A percentile compares a stretch with the other conserved stretches of the same genome.
Conservation (phyloP, 2,797 vertebrate species). For the Poecilia picta region DNA sequence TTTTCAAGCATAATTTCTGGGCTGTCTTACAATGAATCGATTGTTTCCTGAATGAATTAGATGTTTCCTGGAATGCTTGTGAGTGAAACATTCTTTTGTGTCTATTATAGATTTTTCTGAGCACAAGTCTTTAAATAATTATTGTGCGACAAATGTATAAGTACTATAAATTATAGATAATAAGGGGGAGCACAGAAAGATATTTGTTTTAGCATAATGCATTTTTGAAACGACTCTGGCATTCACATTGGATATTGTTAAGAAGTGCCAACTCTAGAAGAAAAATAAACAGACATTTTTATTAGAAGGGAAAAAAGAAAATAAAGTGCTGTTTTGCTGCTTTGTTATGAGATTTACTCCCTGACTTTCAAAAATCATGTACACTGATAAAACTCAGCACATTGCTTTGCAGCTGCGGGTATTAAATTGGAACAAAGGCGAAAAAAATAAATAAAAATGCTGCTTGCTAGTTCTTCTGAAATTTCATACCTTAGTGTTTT, state of each 20-base stretch:
- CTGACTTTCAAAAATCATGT: constrained; percentile 25
- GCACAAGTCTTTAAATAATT: neutral
- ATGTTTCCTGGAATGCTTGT: neutral
- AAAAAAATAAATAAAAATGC: neutral
- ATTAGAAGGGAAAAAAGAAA: constrained; percentile 35
- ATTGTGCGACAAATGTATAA: neutral
- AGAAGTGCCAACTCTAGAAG: neutral
- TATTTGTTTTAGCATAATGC: too few species aligned
- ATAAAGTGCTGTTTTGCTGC: constrained; percentile 37
- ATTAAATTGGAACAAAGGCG: constrained; percentile 11
- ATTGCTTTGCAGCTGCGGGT: constrained; percentile 21
- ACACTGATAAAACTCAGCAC: constrained; percentile 9
- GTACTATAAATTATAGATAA: neutral
- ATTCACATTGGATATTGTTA: neutral
- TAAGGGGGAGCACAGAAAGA: neutral
- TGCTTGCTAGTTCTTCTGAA: neutral
- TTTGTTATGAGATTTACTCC: constrained; percentile 39
- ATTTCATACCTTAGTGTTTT: neutral
- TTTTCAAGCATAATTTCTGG: neutral
- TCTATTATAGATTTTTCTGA: neutral
- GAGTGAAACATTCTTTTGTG: neutral
- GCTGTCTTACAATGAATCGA: neutral
- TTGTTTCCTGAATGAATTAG: neutral
- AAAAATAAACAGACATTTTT: constrained; percentile 6
- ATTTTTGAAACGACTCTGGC: neutral